phyloP scores from a whole-genome alignment of 23 tunicate species.

The Aplidium turbinatum region DNA sequence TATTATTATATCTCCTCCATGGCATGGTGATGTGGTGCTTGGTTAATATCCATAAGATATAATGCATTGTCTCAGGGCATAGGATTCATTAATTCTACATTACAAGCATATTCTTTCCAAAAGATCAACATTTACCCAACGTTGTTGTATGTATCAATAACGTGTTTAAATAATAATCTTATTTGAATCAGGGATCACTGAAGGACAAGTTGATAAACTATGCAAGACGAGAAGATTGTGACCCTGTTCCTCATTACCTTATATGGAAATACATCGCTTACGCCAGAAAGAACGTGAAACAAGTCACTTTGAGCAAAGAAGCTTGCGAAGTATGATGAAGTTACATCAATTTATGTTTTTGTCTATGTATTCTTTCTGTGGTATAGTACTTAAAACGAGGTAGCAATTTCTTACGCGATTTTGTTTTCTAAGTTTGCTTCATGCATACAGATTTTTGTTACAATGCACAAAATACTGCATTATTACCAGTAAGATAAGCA shows the following conservation, averaged over 20 bases:
- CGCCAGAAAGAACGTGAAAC: slow-evolving; percentile 54
- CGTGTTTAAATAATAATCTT: neutral
- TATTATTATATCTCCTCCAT: too few species aligned
- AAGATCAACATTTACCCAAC: too few species aligned
- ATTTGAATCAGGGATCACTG: slow-evolving; percentile 48
- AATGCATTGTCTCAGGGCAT: too few species aligned
- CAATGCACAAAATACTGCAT: too few species aligned
- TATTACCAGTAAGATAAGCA: too few species aligned
- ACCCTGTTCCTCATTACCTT: slow-evolving; percentile 76
- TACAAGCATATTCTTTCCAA: too few species aligned
- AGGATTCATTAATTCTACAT: too few species aligned
- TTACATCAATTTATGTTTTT: neutral
- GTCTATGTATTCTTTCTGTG: neutral
- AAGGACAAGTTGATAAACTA: slow-evolving; percentile 37
- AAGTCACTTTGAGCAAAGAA: slow-evolving; percentile 61
- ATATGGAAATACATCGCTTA: slow-evolving; percentile 93
- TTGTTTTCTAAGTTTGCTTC: too few species aligned
- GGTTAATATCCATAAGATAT: too few species aligned
- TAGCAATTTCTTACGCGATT: neutral
- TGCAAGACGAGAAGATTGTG: slow-evolving; percentile 61
- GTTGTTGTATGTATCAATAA: neutral
- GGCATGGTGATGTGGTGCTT: too few species aligned
- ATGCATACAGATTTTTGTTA: too few species aligned
- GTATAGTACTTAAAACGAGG: neutral
- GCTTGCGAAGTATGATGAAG: slow-evolving; percentile 71